Conservation (phyloP, 2,888 invertebrate genomes). For the Luffia ferchaultella region DNA sequence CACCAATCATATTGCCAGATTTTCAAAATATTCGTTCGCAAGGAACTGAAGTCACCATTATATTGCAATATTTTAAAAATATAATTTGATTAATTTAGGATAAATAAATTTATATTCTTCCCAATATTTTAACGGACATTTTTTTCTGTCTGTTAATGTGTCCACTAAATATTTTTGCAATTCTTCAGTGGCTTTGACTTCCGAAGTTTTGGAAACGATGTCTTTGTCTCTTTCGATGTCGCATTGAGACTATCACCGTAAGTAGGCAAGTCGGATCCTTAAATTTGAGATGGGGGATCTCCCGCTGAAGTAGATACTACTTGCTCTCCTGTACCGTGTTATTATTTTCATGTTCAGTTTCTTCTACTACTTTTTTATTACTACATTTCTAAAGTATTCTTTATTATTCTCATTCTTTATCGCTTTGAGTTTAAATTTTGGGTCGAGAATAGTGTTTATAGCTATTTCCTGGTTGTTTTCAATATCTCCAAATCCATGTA, state of each 20-base stretch:
- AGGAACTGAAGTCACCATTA: slow-evolving; percentile 11
- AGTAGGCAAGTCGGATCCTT: slow-evolving; percentile 1
- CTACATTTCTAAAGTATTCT: slow-evolving; percentile 8
- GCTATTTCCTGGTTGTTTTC: slow-evolving; percentile 8
- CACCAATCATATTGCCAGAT: slow-evolving; percentile 11
- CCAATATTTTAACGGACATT: slow-evolving; percentile 14
- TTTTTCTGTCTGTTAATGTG: slow-evolving; percentile 6
- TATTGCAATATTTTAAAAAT: slow-evolving; percentile 9
- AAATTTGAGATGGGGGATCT: slow-evolving; percentile 4
- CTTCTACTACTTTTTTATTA: slow-evolving; percentile 4
- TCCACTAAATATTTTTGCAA: slow-evolving; percentile 11
- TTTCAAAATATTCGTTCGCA: slow-evolving; percentile 11
- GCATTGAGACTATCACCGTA: slow-evolving; percentile 9
- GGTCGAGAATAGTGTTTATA: slow-evolving; percentile 10
- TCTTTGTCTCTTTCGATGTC: slow-evolving; percentile 9
- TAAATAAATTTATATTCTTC: slow-evolving; percentile 11
- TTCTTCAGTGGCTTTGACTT: slow-evolving; percentile 8
- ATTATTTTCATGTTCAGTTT: slow-evolving; percentile 4
- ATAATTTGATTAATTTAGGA: slow-evolving; percentile 8
- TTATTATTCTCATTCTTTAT: slow-evolving; percentile 6
- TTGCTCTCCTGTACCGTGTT: slow-evolving; percentile 1
- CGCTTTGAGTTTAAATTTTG: slow-evolving; percentile 8
- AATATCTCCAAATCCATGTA: slow-evolving; percentile 5
- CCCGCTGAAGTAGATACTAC: slow-evolving; percentile 3
- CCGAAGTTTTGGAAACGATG: slow-evolving; percentile 3